Conservation (phyloP, 2,797 vertebrate genomes). For the Philypnodon macrostomus region DNA sequence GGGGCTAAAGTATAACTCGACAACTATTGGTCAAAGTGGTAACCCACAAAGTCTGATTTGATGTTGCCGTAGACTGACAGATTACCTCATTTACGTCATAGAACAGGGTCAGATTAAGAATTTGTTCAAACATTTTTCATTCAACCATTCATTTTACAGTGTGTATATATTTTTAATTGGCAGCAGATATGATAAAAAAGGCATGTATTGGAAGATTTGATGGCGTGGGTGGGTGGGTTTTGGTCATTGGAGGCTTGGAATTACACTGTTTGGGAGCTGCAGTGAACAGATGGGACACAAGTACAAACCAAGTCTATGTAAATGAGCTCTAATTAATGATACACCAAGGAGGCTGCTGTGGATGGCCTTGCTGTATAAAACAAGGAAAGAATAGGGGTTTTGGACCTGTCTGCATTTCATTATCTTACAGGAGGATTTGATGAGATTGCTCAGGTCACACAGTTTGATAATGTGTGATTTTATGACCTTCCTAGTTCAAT, state of each 20-base stretch:
- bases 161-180: slow-evolving; percentile 1
- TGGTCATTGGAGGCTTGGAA: not conserved
- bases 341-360: not conserved
- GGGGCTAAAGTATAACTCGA: too few relatives aligned
- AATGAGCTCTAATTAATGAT: slow-evolving; percentile 8
- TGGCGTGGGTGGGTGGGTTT: not conserved
- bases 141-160: too few relatives aligned
- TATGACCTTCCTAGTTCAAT: not conserved
- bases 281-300: slow-evolving; percentile 16
- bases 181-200: slow-evolving; percentile 2
- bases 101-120: too few relatives aligned
- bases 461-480: not conserved
- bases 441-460: not conserved
- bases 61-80: too few relatives aligned
- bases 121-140: too few relatives aligned
- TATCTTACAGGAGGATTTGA: too few relatives aligned
- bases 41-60: too few relatives aligned
- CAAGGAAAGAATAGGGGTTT: too few relatives aligned
- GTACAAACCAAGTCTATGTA: not conserved
- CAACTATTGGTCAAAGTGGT: too few relatives aligned
- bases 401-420: too few relatives aligned
- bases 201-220: not conserved
- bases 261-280: not conserved
- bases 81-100: too few relatives aligned
- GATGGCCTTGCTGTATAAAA: not conserved